Evolutionary conservation across 2,113 vertebrate species (phyloP).

Genomic region (Erinaceus europaeus): DNA sequence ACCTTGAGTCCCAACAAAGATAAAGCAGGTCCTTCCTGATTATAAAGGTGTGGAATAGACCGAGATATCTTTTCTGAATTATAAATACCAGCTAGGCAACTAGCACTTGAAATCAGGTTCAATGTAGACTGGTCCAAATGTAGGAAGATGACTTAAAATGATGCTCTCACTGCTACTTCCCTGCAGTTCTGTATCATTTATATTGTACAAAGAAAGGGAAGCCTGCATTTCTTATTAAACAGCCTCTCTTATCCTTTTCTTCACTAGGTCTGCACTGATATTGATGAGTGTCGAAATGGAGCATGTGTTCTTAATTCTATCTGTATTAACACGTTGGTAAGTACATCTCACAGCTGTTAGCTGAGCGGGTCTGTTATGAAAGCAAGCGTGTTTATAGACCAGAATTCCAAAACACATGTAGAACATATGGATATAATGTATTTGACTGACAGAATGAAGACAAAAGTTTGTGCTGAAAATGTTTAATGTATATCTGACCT

Average conservation of each 20-base stretch:
- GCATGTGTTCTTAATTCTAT: slow-evolving; percentile 91
- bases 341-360: slow-evolving; percentile 43
- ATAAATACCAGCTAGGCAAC: background rate
- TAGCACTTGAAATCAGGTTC: background rate
- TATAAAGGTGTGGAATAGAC: background rate
- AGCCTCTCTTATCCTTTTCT: slow-evolving; percentile 15
- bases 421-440: background rate
- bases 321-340: slow-evolving; percentile 94
- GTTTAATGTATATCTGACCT: background rate
- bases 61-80: slow-evolving; percentile 6
- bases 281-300: slow-evolving; percentile 94
- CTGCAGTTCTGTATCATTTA: background rate
- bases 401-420: background rate
- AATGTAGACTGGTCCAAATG: background rate
- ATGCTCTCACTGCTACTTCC: background rate
- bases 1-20: background rate
- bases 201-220: background rate
- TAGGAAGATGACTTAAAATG: background rate
- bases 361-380: background rate
- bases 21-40: background rate
- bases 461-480: background rate
- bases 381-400: background rate
- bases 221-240: background rate
- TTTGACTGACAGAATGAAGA: background rate
- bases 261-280: slow-evolving; percentile 84